A percentile compares a stretch with the other conserved stretches of the same genome.
phyloP scores from a whole-genome alignment of 2,113 vertebrate species.

The Holacanthus passer region DNA sequence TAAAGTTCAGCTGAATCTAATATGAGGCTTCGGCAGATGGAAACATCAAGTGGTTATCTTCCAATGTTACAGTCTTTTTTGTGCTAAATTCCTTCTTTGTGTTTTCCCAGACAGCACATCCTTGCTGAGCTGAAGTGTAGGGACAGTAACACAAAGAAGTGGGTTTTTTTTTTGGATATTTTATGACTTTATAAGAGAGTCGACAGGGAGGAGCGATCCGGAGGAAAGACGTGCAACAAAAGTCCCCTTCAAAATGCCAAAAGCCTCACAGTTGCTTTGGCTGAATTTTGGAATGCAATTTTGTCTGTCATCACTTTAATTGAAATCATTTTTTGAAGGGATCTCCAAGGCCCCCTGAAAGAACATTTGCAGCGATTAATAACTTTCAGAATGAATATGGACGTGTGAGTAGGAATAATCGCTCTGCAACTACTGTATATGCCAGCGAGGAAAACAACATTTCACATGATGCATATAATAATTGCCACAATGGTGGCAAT shows the following conservation, averaged over 20 bases:
- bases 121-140: neutral
- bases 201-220: conserved; percentile 10
- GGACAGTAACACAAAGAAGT: conserved; percentile 23
- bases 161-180: neutral
- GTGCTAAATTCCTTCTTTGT: conserved; percentile 23
- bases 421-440: neutral
- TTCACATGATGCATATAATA: conserved; percentile 10
- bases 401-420: neutral
- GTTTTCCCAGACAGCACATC: conserved; percentile 6
- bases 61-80: conserved; percentile 18
- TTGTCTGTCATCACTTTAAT: neutral
- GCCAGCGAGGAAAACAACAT: neutral
- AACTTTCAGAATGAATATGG: neutral
- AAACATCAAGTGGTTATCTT: conserved; percentile 42
- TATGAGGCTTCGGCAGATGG: conserved; percentile 17
- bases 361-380: neutral
- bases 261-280: neutral
- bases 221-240: conserved; percentile 3
- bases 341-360: neutral
- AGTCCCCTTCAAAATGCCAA: no score
- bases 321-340: neutral
- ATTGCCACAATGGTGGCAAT: neutral
- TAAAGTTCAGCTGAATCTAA: conserved; percentile 26
- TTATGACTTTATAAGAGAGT: conserved; percentile 7
- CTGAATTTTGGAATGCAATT: neutral